phyloP scores from a whole-genome alignment of 2,888 invertebrate genomes.

The Serrognathus titanus region DNA sequence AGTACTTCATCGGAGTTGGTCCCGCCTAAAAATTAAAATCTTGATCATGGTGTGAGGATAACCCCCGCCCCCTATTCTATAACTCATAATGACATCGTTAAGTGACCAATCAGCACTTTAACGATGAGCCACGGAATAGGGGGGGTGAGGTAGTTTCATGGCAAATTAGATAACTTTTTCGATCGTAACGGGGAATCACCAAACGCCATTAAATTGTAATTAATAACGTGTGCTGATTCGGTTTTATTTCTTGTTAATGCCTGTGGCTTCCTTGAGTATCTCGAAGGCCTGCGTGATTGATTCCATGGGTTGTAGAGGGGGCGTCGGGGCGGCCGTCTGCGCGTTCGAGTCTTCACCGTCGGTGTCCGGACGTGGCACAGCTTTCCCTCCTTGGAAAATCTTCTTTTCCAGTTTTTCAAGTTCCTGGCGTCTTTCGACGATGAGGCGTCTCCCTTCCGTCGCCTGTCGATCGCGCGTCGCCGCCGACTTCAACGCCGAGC shows the following conservation, averaged over 20 bases:
- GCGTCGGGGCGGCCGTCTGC: constrained; percentile 10
- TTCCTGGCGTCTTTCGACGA: constrained; percentile 68
- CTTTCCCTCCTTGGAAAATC: constrained; percentile 63
- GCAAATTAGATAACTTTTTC: too few relatives aligned
- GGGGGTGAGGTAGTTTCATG: too few relatives aligned
- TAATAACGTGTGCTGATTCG: too few relatives aligned
- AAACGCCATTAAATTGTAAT: too few relatives aligned
- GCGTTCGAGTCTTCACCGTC: constrained; percentile 37
- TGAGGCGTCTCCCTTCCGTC: constrained; percentile 63
- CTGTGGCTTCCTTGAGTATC: constrained; percentile 72
- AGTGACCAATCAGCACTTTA: too few relatives aligned
- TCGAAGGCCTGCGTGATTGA: constrained; percentile 65
- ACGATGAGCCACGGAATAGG: too few relatives aligned
- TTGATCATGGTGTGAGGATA: too few relatives aligned
- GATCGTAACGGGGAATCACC: too few relatives aligned
- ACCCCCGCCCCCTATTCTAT: too few relatives aligned
- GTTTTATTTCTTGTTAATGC: constrained; percentile 37
- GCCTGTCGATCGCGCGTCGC: constrained; percentile 64
- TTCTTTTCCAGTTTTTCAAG: constrained; percentile 74
- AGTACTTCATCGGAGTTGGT: constrained; percentile 72
- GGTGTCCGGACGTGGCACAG: constrained; percentile 40
- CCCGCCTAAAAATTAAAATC: constrained; percentile 54
- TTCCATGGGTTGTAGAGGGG: constrained; percentile 41
- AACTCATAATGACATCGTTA: too few relatives aligned
- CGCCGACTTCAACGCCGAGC: constrained; percentile 64